phyloP scores from a whole-genome alignment of 1,140 invertebrate species.

The Bombus fervidus region DNA sequence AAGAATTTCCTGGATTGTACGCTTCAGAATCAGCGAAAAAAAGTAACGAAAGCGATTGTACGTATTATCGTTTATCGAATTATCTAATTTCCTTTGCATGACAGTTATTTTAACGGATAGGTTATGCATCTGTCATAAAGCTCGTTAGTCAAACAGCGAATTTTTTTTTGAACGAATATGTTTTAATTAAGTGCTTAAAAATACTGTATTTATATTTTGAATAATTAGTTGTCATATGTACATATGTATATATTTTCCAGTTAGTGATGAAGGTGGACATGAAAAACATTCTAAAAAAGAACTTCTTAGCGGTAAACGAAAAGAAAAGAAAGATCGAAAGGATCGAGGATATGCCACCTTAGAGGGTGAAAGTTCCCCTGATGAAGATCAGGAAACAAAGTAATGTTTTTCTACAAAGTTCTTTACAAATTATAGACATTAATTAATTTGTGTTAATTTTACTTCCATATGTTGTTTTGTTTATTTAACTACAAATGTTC shows the following conservation, averaged over 20 bases:
- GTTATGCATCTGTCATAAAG: conserved; percentile 60
- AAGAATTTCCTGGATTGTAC: conserved; percentile 94
- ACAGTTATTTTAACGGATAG: conserved; percentile 16
- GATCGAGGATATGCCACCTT: conserved; percentile 94
- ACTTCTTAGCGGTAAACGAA: conserved; percentile 86
- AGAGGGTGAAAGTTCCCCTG: conserved; percentile 95
- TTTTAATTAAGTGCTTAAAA: not conserved
- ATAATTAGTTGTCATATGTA: not conserved
- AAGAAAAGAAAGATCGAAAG: conserved; percentile 93
- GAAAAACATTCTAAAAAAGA: conserved; percentile 91
- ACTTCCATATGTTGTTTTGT: not conserved
- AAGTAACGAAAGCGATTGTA: conserved; percentile 93
- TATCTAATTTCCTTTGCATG: not conserved
- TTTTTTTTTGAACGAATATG: not conserved
- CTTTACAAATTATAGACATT: not conserved
- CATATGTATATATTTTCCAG: conserved; percentile 76
- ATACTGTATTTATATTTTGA: not conserved
- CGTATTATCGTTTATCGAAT: conserved; percentile 74
- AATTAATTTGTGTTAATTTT: not conserved
- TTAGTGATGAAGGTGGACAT: conserved; percentile 89
- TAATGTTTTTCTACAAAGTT: conserved; percentile 74
- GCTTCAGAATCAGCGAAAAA: conserved; percentile 89
- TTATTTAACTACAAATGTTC: not conserved
- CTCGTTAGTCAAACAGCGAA: not conserved
- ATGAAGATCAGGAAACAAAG: conserved; percentile 94